Base-by-base conservation (phyloP, 2,113 vertebrate genomes). In the Antennarius striatus region DNA sequence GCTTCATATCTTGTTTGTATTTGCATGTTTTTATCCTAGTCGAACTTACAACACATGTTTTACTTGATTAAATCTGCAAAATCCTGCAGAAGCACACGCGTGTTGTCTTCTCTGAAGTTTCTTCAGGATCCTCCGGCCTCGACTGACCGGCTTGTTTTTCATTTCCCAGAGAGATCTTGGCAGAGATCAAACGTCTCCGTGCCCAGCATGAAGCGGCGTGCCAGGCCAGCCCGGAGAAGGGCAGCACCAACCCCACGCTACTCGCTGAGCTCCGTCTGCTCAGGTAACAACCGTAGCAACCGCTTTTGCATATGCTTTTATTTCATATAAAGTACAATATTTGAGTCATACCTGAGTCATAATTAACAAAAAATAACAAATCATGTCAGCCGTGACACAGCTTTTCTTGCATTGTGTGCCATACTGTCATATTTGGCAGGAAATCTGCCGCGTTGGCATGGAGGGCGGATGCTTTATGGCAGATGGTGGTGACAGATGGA, bases 161-260 rank as follows among this genome's bases (percentile, higher is more conserved):
- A 51, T 85, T 79, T 71, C 76, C 1, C 29, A 99, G 97, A 58
- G 96, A 99, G 89, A 99, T 98, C 60, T 88, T 98, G 66, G 96
- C 96, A 28, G 97, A 99, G 85, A 99, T 98, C 39, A 96, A 96
- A 86, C 92, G 91, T 4, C 95, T 99, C 4, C 89, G 96, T 1
- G 85, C 93, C 53, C 95, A 98, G 54, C 96, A 98, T 0, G 96
- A 98, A 3, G 95, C 96, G 17, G 95, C 93, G 0, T 98, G 96
- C 9, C 96, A 96, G 73, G 94, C 94, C 68, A 95, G 95, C 3
- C 95, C 95, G 0, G 96, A 97, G 86, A 96, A 94, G 63, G 95
- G 95, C 36, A 93, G 94, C 88, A 95, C 96, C 91, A 99, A 97
- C 88, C 97, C 97, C 0, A 96, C 95, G 0, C 68, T 99, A 7